Evolutionary conservation across 2,797 vertebrate species (phyloP).

Genomic region (Oophaga sylvatica): DNA sequence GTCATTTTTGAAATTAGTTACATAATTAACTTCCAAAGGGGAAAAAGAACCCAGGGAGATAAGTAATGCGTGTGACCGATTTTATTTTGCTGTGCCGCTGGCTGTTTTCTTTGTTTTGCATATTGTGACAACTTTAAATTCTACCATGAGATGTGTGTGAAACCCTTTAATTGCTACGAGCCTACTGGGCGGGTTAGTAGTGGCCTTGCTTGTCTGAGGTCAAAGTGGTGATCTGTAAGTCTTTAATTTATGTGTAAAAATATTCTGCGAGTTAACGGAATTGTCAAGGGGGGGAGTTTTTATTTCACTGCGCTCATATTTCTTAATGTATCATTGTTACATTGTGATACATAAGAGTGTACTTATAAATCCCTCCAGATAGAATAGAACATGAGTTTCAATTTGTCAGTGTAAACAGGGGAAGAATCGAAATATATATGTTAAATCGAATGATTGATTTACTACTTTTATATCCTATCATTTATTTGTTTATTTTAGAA

Average conservation of each 20-base stretch:
- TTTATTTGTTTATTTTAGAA: not conserved
- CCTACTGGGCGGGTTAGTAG: conserved; percentile 60
- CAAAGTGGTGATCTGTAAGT: conserved; percentile 66
- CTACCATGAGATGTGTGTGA: conserved; percentile 61
- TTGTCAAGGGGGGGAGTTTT: conserved; percentile 59
- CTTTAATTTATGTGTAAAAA: conserved; percentile 69
- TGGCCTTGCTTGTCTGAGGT: conserved; percentile 67
- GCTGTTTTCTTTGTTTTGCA: conserved; percentile 60
- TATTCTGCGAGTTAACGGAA: conserved; percentile 67
- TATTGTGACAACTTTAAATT: conserved; percentile 60
- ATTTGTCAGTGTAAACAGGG: not conserved
- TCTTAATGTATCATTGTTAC: conserved; percentile 32
- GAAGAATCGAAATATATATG: not conserved
- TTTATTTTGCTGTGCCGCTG: conserved; percentile 33
- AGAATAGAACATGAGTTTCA: not conserved
- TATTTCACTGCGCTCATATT: conserved; percentile 21
- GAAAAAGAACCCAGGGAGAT: conserved; percentile 35
- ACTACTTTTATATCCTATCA: not conserved
- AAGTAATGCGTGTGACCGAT: conserved; percentile 38
- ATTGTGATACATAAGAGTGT: not conserved
- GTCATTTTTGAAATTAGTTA: conserved; percentile 52
- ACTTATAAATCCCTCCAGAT: not conserved
- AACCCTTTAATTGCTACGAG: conserved; percentile 67
- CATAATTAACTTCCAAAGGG: conserved; percentile 58
- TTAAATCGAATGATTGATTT: conserved; percentile 11